Base-by-base conservation (phyloP, 2,888 invertebrate species). In the Agrotis segetum region DNA sequence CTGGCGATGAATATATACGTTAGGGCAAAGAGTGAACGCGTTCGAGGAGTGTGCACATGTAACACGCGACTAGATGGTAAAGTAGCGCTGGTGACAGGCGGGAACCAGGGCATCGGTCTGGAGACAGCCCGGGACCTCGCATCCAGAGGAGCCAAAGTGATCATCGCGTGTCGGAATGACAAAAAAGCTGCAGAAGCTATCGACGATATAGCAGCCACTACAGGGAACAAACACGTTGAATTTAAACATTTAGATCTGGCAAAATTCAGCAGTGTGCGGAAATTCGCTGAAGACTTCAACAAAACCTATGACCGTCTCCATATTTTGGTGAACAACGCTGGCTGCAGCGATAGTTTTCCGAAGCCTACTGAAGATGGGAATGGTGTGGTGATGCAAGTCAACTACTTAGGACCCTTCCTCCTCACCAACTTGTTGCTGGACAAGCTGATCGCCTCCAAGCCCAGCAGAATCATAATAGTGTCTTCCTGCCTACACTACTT, bases 21-120 rank as follows among this genome's bases (percentile, higher is more conserved):
- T 0, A 81, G 74, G 50, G 9, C 83, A n/a, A 77, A 49, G 1
- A 11, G 61, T 0, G 85, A 85, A 70, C 75, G 67, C 0, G 60
- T 77, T 6, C 77, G 90, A 72, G 88, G 89, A 29, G 87, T 88
- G 19, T 95, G 95, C 78, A 90, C 81, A 64, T 94, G 93, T 56
- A 88, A 88, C 49, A 88, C 81, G 0, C 87, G 88, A 47, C 76
- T 96, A 3, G 74, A 91, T 3, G 97, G 96, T 53, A 97, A 98
- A 96, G 95, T 97, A 56, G 96, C 96, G 0, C 96, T 99, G 52
- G 95, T 99, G 11, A 98, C 98, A 0, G 99, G 98, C 11, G 97
- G 98, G 0, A 98, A 98, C 90, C 97, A 97, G 1, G 98, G 99
- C 3, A 98, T 99, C 71, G 98, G 99, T 2, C 97, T 97, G 88